These are phyloP conservation scores for Acholoe squamosa DNA, from an alignment of 2,888 invertebrate species.

Conservation along the genomic window DNA sequence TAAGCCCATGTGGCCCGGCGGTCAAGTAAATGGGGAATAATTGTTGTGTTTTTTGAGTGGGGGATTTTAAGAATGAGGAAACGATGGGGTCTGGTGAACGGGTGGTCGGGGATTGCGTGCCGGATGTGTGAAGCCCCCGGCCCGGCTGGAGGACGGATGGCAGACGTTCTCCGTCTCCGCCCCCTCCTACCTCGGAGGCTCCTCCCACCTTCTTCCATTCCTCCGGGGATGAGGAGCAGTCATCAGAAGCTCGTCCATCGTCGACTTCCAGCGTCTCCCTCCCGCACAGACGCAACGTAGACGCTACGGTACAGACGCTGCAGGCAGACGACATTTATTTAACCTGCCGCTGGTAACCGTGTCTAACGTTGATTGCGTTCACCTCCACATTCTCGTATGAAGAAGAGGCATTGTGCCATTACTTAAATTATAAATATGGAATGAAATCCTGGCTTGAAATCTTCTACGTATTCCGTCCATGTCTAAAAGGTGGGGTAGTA, in stretches of 20 bases:
- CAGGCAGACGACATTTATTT: background rate
- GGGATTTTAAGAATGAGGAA: slow-evolving; percentile 2
- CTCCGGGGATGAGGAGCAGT: too few relatives aligned
- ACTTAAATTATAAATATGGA: too few relatives aligned
- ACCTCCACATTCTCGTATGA: too few relatives aligned
- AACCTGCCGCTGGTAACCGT: too few relatives aligned
- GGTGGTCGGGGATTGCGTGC: background rate
- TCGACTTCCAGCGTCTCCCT: background rate
- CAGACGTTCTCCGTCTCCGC: slow-evolving; percentile 64
- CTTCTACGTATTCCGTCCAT: too few relatives aligned
- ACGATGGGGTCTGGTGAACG: background rate
- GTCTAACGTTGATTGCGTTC: too few relatives aligned
- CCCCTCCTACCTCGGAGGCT: background rate
- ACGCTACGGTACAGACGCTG: too few relatives aligned
- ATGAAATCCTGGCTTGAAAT: too few relatives aligned
- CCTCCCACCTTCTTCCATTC: background rate
- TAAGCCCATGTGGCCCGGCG: background rate
- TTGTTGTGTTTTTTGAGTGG: background rate
- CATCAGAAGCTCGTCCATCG: background rate
- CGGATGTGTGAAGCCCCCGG: background rate
- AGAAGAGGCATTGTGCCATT: too few relatives aligned
- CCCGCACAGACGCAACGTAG: background rate
- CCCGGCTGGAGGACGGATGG: slow-evolving; percentile 5
- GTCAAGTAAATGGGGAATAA: slow-evolving; percentile 27
- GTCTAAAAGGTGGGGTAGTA: too few relatives aligned